Base-by-base conservation (phyloP, 2,888 invertebrate genomes). In the Hydriomena furcata region DNA sequence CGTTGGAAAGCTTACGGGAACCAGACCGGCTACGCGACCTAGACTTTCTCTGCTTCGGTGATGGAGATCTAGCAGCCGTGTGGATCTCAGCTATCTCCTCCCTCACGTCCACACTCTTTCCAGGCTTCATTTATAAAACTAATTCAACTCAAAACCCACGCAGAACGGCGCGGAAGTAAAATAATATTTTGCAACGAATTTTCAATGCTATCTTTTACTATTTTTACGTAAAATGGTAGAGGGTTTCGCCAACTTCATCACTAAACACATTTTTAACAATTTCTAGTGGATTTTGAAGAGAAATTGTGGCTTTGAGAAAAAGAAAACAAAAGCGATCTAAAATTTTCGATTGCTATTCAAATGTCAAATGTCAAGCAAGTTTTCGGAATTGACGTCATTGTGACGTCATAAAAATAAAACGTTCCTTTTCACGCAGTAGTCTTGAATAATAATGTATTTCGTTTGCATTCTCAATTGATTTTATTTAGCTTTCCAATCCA, bases 61-160 rank as follows among this genome's bases (percentile, higher is more conserved):
- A 89, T 3, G 90, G 89, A 4, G 90, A 88, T 1, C 85, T 73
- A 17, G 76, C 85, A 1, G 79, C 65, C 1, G 80, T 76, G 55
- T 90, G 90, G 0, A 90, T 82, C 61, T 90, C 88, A n/a, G 74
- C 90, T 58, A 90, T 79, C 64, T 90, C 89, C 52, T 90, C 87
- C 28, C 72, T 82, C 7, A 74, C 70, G 37, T 87, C 87, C 1
- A 63, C 72, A 61, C 82, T 82, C 50, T 80, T 85, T 12, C 82
- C 86, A 38, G 89, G 84, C 76, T 88, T 87, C 89, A 89, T 90
- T 62, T 49, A 73, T 8, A 30, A 31, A 17, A 7, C 24, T 32
- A 50, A 50, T 51, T 58, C 31, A 28, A 51, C 24, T 17, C 27
- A 56, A 70, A 67, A 57, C 62, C 65, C 55, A 68, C 66, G 63